These are phyloP conservation scores for Zaprionus inermis DNA, from an alignment of 1,140 invertebrate species.

Conservation along the genomic window DNA sequence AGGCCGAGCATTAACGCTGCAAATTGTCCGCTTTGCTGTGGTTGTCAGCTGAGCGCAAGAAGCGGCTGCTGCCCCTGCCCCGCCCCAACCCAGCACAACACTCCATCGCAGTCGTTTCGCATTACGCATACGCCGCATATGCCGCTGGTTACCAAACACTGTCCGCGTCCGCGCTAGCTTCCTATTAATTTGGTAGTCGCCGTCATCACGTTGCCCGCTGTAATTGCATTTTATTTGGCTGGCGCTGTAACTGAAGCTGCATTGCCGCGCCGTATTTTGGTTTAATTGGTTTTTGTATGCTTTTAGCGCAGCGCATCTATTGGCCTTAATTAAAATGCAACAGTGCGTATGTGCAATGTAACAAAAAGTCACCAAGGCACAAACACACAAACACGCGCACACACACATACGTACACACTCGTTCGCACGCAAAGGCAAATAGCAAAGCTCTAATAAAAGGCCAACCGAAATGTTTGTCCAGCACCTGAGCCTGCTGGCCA, in stretches of 20 bases:
- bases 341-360: conserved; percentile 73
- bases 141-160: background rate
- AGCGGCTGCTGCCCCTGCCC: background rate
- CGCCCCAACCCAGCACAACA: no score
- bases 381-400: conserved; percentile 12
- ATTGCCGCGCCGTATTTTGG: conserved; percentile 61
- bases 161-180: conserved; percentile 26
- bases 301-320: conserved; percentile 65
- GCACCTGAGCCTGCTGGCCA: conserved; percentile 27
- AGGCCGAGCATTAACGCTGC: conserved; percentile 74
- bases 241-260: conserved; percentile 8
- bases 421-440: conserved; percentile 23
- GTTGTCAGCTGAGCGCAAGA: conserved; percentile 42
- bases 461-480: conserved; percentile 42
- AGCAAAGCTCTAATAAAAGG: conserved; percentile 31
- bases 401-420: conserved; percentile 3
- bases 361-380: conserved; percentile 68
- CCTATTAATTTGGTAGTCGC: conserved; percentile 74
- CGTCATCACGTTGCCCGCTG: conserved; percentile 22
- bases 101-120: conserved; percentile 23
- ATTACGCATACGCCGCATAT: conserved; percentile 70
- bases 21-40: conserved; percentile 80
- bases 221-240: conserved; percentile 77
- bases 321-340: conserved; percentile 77
- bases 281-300: conserved; percentile 77